Evolutionary conservation across 2,888 invertebrate species (phyloP).

Genomic region (Zhengitettix transpicula): DNA sequence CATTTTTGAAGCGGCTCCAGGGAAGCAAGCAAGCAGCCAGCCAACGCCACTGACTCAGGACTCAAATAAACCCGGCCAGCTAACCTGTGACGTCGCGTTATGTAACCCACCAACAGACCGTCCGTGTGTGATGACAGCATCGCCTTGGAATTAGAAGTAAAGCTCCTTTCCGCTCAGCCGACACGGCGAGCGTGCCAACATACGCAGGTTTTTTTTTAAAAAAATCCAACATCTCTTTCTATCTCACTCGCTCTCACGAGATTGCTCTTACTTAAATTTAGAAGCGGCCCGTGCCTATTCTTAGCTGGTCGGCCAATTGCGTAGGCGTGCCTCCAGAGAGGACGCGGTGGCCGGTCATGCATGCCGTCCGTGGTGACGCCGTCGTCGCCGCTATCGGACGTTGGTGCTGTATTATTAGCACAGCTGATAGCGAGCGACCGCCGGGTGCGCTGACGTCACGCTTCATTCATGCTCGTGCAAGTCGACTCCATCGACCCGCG

Average conservation of each 20-base stretch:
- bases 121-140: constrained; percentile 5
- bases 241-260: neutral
- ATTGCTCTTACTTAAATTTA: too few relatives aligned
- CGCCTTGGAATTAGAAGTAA: constrained; percentile 4
- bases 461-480: neutral
- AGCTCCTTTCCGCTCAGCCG: neutral
- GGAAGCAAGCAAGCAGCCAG: neutral
- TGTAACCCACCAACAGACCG: constrained; percentile 6
- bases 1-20: neutral
- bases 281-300: neutral
- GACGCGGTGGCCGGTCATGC: neutral
- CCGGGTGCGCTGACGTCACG: neutral
- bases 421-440: neutral
- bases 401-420: neutral
- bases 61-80: constrained; percentile 4
- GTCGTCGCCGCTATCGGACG: neutral
- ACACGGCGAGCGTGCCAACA: neutral
- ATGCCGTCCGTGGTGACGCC: neutral
- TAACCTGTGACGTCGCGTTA: constrained; percentile 9
- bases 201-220: neutral
- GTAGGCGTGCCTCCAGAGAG: neutral
- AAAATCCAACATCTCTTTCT: neutral
- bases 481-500: neutral
- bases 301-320: neutral
- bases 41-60: constrained; percentile 1